Base-by-base conservation (phyloP, 1,140 invertebrate species). In the Prorops nasuta region DNA sequence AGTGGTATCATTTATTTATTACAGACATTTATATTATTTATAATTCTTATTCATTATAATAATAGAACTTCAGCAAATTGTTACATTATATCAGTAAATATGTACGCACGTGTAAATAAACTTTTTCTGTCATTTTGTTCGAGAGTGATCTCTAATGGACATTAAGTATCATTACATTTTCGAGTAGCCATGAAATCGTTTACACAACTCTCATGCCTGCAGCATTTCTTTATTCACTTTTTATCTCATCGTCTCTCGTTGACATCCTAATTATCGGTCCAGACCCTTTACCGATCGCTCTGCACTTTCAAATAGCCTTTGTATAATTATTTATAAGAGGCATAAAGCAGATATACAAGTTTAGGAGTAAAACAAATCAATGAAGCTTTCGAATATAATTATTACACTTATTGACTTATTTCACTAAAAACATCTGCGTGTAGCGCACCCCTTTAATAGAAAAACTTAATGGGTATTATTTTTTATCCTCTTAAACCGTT, bases 1-100 rank as follows among this genome's bases (percentile, higher is more conserved):
- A 65, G 64, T 72, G 67, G 66, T 73, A 72, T 59, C 63, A 66
- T 74, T 76, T 77, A 74, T 77, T 77, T 63, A 72, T 77, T 75
- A 76, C 71, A 74, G 72, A 77, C 72, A 74, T 73, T 69, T 63
- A 72, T 71, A 41, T 52, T 72, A 71, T 70, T 69, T 67, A 75
- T 75, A 74, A 73, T 77, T 57, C 69, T 71, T 75, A 71, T 57
- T 70, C 54, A 44, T 69, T 70, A 74, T 68, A 64, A 58, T 74
- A 73, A 58, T 72, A 73, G 66, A 73, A 52, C 69, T 69, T 73
- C 59, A 72, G 65, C 58, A 61, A 70, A 73, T 67, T 51, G 61
- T 58, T 63, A 61, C 54, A 61, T 61, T 56, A 46, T 64, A 56
- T 61, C 53, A 52, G 49, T 44, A 40, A 60, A 62, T 66, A 66